Evolutionary conservation across 2,113 vertebrate genomes (phyloP).

Genomic region (Tapirus terrestris): DNA sequence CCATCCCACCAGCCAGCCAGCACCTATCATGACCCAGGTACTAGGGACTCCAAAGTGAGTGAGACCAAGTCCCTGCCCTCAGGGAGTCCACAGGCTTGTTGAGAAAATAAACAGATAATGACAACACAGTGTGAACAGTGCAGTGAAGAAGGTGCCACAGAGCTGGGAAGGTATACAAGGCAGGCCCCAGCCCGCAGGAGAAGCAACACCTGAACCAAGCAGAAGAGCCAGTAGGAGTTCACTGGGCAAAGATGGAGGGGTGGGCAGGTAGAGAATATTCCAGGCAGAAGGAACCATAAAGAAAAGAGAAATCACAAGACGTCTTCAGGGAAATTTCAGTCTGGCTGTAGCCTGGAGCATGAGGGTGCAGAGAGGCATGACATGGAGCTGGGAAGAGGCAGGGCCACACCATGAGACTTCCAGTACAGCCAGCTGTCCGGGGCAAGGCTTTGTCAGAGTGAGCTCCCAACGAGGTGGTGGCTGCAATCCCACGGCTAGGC

Average conservation of each 20-base stretch:
- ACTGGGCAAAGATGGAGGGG: background rate
- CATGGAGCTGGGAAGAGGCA: background rate
- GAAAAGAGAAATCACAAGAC: background rate
- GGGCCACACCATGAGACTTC: background rate
- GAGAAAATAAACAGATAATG: background rate
- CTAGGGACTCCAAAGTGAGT: background rate
- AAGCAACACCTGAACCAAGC: background rate
- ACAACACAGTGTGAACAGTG: background rate
- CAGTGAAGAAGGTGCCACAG: background rate
- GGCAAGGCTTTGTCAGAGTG: background rate
- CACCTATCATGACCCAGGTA: background rate
- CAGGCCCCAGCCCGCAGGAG: background rate
- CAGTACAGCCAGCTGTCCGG: background rate
- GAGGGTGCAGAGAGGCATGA: background rate
- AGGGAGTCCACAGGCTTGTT: background rate
- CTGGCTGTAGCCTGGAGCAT: background rate
- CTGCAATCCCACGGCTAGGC: constrained; percentile 1
- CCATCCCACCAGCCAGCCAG: background rate
- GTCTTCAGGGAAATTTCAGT: background rate
- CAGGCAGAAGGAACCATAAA: background rate
- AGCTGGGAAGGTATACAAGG: background rate
- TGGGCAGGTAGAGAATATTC: background rate
- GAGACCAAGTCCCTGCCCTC: background rate
- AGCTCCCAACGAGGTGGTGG: background rate
- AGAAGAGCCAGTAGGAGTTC: background rate